These are phyloP conservation scores for Polyploca ridens DNA, from an alignment of 2,888 invertebrate genomes.

Conservation along the genomic window DNA sequence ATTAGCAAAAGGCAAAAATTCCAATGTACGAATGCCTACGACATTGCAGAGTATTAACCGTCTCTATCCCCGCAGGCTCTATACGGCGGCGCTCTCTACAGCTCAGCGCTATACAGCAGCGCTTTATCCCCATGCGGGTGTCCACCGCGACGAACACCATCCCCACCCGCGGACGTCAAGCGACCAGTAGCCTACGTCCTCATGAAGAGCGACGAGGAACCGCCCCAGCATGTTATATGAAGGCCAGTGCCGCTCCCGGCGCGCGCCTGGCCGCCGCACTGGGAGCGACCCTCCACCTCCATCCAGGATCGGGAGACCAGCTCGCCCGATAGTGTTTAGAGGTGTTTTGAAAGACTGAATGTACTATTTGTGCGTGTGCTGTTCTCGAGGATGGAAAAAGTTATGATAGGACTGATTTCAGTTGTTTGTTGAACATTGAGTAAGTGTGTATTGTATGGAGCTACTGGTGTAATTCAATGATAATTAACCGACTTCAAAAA, in stretches of 20 bases:
- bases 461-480: too few relatives aligned
- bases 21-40: too few relatives aligned
- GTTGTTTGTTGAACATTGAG: too few relatives aligned
- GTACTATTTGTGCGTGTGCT: not conserved
- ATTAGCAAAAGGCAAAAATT: too few relatives aligned
- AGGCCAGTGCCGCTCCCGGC: constrained; percentile 93
- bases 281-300: constrained; percentile 80
- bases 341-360: constrained; percentile 3
- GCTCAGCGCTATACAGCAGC: constrained; percentile 75
- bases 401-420: not conserved
- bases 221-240: constrained; percentile 90
- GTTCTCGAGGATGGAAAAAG: not conserved
- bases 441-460: too few relatives aligned
- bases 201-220: constrained; percentile 86
- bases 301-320: constrained; percentile 66
- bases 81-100: constrained; percentile 78
- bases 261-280: constrained; percentile 81
- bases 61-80: constrained; percentile 59
- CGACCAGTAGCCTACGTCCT: constrained; percentile 86
- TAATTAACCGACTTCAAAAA: too few relatives aligned
- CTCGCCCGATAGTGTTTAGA: constrained; percentile 77
- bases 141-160: constrained; percentile 72
- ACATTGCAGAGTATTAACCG: too few relatives aligned
- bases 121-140: constrained; percentile 78
- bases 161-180: constrained; percentile 76